phyloP scores from a whole-genome alignment of 2,797 vertebrate genomes.

The Scolopax rusticola region DNA sequence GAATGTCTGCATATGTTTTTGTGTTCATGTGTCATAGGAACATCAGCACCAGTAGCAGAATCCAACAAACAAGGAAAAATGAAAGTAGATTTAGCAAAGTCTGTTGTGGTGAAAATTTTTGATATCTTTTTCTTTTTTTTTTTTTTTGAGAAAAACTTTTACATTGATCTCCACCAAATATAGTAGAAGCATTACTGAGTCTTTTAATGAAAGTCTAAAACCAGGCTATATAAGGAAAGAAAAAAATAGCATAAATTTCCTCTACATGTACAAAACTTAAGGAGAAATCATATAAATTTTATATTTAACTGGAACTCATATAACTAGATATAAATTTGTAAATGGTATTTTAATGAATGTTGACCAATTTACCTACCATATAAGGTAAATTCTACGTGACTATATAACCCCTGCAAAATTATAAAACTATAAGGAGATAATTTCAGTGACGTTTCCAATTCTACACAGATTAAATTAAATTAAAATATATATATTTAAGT shows the following conservation, averaged over 20 bases:
- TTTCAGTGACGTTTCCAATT: background rate
- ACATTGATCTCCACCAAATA: background rate
- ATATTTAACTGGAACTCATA: background rate
- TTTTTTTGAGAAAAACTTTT: background rate
- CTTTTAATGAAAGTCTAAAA: background rate
- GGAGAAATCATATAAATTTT: background rate
- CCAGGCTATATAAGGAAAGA: background rate
- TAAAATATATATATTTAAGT: background rate
- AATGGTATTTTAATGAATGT: conserved; percentile 11
- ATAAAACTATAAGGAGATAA: background rate
- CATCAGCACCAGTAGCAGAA: background rate
- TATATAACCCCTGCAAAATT: background rate
- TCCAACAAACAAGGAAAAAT: background rate
- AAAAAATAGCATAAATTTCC: background rate
- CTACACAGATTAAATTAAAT: background rate
- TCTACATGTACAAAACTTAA: background rate
- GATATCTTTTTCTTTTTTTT: background rate
- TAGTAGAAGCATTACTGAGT: background rate
- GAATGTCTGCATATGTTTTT: background rate
- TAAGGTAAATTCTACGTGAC: conserved; percentile 30
- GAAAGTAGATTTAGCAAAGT: background rate
- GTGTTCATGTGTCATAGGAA: background rate
- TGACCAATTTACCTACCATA: conserved; percentile 18
- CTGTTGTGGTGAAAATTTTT: background rate
- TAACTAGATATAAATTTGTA: conserved; percentile 6